Conservation (phyloP, 1,140 invertebrate genomes). For the Dreissena polymorpha region DNA sequence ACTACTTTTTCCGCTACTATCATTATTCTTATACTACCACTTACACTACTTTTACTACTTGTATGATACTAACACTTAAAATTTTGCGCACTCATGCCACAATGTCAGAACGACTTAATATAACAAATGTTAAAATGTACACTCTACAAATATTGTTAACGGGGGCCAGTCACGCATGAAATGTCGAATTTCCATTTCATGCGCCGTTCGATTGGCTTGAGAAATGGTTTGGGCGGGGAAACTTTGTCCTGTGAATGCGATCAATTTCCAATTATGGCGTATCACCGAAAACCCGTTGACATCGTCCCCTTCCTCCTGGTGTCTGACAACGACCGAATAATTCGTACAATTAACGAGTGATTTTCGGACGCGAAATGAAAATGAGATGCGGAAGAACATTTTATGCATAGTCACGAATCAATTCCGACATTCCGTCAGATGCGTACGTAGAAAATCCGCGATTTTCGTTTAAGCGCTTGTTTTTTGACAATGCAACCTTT, state of each 20-base stretch:
- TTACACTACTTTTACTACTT: too few species aligned
- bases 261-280: constrained; percentile 50
- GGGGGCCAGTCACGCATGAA: too few species aligned
- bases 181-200: too few species aligned
- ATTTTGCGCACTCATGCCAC: too few species aligned
- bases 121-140: too few species aligned
- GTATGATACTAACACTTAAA: too few species aligned
- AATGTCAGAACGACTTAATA: too few species aligned
- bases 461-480: background rate
- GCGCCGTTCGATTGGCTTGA: constrained; percentile 17
- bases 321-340: background rate
- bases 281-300: constrained; percentile 19
- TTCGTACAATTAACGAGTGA: constrained; percentile 1
- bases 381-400: constrained; percentile 31
- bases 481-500: too few species aligned
- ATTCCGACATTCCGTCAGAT: constrained; percentile 6
- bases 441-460: background rate
- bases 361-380: background rate
- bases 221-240: constrained; percentile 15
- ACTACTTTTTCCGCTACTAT: too few species aligned
- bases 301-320: too few species aligned
- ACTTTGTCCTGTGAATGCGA: constrained; percentile 23
- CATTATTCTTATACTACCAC: too few species aligned
- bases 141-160: too few species aligned
- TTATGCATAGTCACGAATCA: constrained; percentile 38